phyloP scores from a whole-genome alignment of 2,888 invertebrate genomes.

The Digitonthophagus gazella region DNA sequence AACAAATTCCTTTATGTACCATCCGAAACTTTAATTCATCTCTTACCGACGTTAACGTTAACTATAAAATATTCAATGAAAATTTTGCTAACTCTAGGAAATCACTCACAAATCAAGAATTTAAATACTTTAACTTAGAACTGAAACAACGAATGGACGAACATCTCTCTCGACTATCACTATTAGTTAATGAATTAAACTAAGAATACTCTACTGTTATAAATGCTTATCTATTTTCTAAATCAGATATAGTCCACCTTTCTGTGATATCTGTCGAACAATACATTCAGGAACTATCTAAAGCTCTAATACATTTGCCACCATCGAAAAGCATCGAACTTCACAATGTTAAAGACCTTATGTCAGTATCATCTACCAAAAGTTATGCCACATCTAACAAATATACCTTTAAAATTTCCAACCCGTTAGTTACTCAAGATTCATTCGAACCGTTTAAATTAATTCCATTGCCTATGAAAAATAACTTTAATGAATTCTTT shows the following conservation, averaged over 20 bases:
- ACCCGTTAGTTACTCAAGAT: slow-evolving; percentile 14
- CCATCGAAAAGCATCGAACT: background rate
- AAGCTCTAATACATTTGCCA: background rate
- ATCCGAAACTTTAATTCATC: slow-evolving; percentile 20
- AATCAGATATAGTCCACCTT: background rate
- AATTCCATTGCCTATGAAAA: slow-evolving; percentile 11
- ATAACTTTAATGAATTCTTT: background rate
- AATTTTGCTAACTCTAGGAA: slow-evolving; percentile 15
- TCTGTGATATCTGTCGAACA: slow-evolving; percentile 2
- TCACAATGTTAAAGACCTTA: background rate
- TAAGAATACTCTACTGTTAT: background rate
- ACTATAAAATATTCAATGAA: slow-evolving; percentile 16
- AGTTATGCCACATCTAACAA: background rate
- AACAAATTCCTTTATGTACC: slow-evolving; percentile 15
- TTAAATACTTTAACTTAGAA: slow-evolving; percentile 14
- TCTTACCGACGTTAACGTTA: slow-evolving; percentile 16
- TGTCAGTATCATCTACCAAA: background rate
- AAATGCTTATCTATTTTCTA: background rate
- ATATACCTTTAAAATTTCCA: slow-evolving; percentile 14
- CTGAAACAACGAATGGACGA: slow-evolving; percentile 14
- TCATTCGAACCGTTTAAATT: slow-evolving; percentile 4
- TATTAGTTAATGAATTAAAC: slow-evolving; percentile 6
- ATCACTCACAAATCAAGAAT: background rate
- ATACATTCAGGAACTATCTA: slow-evolving; percentile 3
- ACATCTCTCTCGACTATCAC: slow-evolving; percentile 1